Conservation (phyloP, 2,888 invertebrate species). For the Fragum whitleyi region DNA sequence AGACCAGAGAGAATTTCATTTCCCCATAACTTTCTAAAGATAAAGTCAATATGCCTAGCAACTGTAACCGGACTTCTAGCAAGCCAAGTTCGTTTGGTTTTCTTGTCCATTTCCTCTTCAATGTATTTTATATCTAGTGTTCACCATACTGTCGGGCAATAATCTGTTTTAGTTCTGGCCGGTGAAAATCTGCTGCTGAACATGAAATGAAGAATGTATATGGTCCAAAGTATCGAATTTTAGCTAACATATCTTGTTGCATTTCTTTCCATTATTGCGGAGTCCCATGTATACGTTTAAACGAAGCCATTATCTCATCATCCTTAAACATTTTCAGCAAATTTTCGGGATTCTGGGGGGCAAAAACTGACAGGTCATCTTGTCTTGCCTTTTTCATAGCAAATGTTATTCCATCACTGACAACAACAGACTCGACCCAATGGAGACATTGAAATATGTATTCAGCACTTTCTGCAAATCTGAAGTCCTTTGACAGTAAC, state of each 20-base stretch:
- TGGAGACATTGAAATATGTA: slow-evolving; percentile 48
- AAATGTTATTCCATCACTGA: slow-evolving; percentile 33
- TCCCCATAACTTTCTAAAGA: slow-evolving; percentile 28
- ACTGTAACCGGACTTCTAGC: slow-evolving; percentile 58
- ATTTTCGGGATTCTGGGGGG: slow-evolving; percentile 27
- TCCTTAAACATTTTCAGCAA: slow-evolving; percentile 30
- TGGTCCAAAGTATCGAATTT: slow-evolving; percentile 50
- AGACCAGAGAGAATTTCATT: slow-evolving; percentile 47
- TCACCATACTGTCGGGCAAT: slow-evolving; percentile 41
- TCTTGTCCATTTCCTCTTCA: slow-evolving; percentile 21
- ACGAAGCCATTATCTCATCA: slow-evolving; percentile 40
- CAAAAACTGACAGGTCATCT: slow-evolving; percentile 26
- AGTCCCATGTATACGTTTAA: slow-evolving; percentile 37
- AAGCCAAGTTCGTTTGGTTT: slow-evolving; percentile 51
- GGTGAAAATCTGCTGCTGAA: slow-evolving; percentile 56
- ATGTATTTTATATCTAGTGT: slow-evolving; percentile 18
- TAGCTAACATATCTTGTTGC: slow-evolving; percentile 57
- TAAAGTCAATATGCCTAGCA: slow-evolving; percentile 57
- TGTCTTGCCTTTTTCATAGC: slow-evolving; percentile 29
- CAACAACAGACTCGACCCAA: slow-evolving; percentile 35
- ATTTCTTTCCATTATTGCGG: slow-evolving; percentile 57
- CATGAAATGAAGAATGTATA: slow-evolving; percentile 57
- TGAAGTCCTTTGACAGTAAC: slow-evolving; percentile 26
- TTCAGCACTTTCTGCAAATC: slow-evolving; percentile 49
- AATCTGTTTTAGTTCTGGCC: slow-evolving; percentile 48